Evolutionary conservation across 2,797 vertebrate species (phyloP).

Genomic region (Paguma larvata): DNA sequence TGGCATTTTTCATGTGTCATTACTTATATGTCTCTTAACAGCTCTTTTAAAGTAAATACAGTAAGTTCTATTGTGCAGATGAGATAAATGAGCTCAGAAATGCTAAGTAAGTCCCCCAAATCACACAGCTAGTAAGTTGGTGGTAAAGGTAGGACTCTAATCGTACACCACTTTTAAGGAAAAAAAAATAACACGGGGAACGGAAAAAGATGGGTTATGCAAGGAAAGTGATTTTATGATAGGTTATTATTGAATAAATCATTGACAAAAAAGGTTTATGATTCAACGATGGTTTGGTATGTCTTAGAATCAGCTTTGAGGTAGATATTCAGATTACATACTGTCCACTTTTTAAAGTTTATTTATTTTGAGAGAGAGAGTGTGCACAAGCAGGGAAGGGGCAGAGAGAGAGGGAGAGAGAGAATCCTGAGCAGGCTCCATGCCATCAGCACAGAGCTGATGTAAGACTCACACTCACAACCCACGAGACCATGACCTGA

Average conservation of each 20-base stretch:
- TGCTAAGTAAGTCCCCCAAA: not conserved
- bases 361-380: too few species aligned
- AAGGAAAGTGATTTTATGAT: not conserved
- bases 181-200: not conserved
- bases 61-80: not conserved
- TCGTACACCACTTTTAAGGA: not conserved
- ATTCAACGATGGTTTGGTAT: conserved; percentile 10
- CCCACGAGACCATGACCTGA: too few species aligned
- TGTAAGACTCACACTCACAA: too few species aligned
- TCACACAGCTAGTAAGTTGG: not conserved
- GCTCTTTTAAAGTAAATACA: not conserved
- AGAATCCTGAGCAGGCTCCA: too few species aligned
- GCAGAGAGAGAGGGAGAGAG: too few species aligned
- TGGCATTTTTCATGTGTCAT: not conserved
- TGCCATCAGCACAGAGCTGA: too few species aligned
- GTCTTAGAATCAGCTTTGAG: not conserved
- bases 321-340: not conserved
- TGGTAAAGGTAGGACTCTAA: not conserved
- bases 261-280: conserved; percentile 35
- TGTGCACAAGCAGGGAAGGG: too few species aligned
- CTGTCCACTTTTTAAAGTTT: not conserved
- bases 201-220: not conserved
- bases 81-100: not conserved
- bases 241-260: not conserved
- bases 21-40: not conserved